Conservation (phyloP, 2,113 vertebrate species). For the Protobothrops mucrosquamatus region DNA sequence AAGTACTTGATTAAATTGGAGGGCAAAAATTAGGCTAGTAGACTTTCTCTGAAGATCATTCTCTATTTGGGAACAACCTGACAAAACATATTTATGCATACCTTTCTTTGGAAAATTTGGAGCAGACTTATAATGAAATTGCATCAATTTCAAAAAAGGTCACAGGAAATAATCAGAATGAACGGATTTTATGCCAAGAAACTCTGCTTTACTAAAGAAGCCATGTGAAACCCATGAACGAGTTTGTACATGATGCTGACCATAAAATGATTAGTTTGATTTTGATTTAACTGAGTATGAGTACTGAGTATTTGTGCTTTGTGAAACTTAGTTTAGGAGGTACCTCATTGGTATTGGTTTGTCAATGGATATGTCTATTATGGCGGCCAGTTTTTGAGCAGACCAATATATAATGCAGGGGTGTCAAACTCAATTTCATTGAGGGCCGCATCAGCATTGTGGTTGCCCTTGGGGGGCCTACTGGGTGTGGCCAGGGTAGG, state of each 20-base stretch:
- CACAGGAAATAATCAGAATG: not conserved
- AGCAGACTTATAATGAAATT: not conserved
- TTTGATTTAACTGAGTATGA: not conserved
- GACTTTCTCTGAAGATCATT: not conserved
- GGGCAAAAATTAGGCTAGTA: not conserved
- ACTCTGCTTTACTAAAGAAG: not conserved
- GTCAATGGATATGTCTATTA: not conserved
- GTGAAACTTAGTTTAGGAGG: not conserved
- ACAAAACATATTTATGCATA: not conserved
- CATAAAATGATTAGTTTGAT: not conserved
- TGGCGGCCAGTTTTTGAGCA: not conserved
- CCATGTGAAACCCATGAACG: not conserved
- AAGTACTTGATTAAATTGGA: not conserved
- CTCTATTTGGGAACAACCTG: not conserved
- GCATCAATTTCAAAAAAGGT: not conserved
- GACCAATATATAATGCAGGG: not conserved
- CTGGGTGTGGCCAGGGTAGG: too few relatives aligned
- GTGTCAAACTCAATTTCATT: too few relatives aligned
- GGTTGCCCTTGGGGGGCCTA: too few relatives aligned
- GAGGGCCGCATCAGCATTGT: too few relatives aligned
- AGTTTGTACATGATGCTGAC: not conserved
- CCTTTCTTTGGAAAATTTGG: not conserved
- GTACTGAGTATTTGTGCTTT: not conserved
- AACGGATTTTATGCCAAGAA: not conserved
- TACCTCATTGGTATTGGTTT: not conserved